Conservation (phyloP, 2,888 invertebrate species). For the Patella caerulea region DNA sequence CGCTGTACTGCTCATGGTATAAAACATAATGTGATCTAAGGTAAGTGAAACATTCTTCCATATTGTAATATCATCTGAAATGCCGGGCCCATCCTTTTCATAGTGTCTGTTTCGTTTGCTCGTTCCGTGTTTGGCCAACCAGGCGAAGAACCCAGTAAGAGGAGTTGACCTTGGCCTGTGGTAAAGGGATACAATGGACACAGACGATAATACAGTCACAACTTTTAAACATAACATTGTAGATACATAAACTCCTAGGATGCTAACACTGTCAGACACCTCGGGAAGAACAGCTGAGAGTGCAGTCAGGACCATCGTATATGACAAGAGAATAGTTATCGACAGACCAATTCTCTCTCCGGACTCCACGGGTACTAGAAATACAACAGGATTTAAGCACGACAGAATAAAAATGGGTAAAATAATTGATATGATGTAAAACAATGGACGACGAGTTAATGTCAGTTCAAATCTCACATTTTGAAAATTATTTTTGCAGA, state of each 20-base stretch:
- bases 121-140: neutral
- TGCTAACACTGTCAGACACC: constrained; percentile 8
- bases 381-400: constrained; percentile 13
- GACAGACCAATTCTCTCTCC: constrained; percentile 23
- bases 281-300: constrained; percentile 13
- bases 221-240: neutral
- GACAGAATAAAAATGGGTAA: constrained; percentile 19
- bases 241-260: constrained; percentile 9
- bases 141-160: neutral
- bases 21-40: too few species aligned
- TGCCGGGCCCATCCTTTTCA: too few species aligned
- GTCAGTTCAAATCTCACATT: neutral
- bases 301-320: constrained; percentile 14
- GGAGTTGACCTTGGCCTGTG: neutral
- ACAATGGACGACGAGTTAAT: neutral
- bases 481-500: neutral
- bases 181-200: neutral
- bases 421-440: constrained; percentile 15
- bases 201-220: neutral
- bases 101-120: neutral
- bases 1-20: too few species aligned
- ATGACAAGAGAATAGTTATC: constrained; percentile 19
- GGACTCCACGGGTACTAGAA: constrained; percentile 25
- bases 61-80: too few species aligned
- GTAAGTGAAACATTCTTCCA: too few species aligned